These are phyloP conservation scores for Lordiphosa clarofinis DNA, from an alignment of 1,140 invertebrate genomes.

Conservation along the genomic window DNA sequence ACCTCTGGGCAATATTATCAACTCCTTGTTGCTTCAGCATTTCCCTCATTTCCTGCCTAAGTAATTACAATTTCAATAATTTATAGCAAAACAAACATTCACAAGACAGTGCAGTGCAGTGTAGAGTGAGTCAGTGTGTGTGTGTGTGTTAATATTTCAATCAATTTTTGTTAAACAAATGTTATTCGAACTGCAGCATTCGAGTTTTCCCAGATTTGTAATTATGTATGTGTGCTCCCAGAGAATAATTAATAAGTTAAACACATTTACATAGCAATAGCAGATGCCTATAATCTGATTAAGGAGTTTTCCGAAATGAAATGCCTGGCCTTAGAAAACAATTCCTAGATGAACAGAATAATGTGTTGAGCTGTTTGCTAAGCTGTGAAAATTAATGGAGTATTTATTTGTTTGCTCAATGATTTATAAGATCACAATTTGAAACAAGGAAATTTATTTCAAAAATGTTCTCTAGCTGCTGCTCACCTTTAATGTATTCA, in stretches of 20 bases:
- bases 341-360: constrained; percentile 11
- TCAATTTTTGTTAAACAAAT: constrained; percentile 66
- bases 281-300: constrained; percentile 60
- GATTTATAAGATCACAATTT: constrained; percentile 51
- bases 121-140: constrained; percentile 8
- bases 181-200: constrained; percentile 42
- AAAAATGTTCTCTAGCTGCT: constrained; percentile 1
- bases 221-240: constrained; percentile 2
- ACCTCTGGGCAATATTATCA: constrained; percentile 2
- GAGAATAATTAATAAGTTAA: constrained; percentile 68
- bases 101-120: constrained; percentile 29
- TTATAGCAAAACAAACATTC: constrained; percentile 64
- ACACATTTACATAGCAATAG: constrained; percentile 64
- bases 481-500: constrained; percentile 23
- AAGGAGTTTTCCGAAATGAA: constrained; percentile 64
- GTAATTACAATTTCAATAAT: constrained; percentile 74
- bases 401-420: constrained; percentile 75
- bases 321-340: constrained; percentile 57
- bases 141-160: constrained; percentile 45
- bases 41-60: constrained; percentile 57
- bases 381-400: constrained; percentile 73
- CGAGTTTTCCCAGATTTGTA: constrained; percentile 6
- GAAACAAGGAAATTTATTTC: neutral
- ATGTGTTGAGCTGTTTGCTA: constrained; percentile 22
- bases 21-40: constrained; percentile 27